Conservation (phyloP, 2,113 vertebrate genomes). For the Halcyon senegalensis region DNA sequence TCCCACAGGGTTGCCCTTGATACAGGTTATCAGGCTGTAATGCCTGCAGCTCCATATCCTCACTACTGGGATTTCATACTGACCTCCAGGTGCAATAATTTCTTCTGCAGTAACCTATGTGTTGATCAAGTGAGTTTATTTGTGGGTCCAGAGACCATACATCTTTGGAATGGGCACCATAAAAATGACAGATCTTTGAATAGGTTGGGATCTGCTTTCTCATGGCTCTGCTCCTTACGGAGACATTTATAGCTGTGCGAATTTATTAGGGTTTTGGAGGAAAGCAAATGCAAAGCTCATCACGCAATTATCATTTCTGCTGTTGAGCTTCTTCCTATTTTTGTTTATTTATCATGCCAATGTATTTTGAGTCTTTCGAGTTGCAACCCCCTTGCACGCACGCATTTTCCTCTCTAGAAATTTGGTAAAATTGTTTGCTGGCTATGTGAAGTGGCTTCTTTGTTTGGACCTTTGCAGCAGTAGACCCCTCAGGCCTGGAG, state of each 20-base stretch:
- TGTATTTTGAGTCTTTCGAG: neutral
- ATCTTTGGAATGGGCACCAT: neutral
- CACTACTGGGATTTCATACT: neutral
- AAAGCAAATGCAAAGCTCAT: constrained; percentile 38
- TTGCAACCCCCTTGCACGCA: neutral
- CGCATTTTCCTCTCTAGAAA: neutral
- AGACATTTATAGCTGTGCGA: neutral
- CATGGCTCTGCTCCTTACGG: neutral
- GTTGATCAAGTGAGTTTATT: neutral
- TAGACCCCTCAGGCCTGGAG: neutral
- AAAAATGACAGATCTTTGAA: neutral
- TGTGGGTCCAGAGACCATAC: neutral
- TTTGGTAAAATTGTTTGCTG: neutral
- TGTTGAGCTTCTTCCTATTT: constrained; percentile 36
- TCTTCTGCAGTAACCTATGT: neutral
- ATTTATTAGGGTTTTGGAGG: neutral
- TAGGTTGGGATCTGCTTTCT: neutral
- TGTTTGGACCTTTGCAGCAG: neutral
- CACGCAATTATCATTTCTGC: neutral
- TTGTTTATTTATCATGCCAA: neutral
- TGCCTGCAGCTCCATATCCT: neutral
- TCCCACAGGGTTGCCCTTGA: neutral
- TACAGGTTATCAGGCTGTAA: neutral
- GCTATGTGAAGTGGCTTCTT: neutral
- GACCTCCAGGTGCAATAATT: neutral